Percentiles rank a stretch among this genome's conserved stretches.
Conservation (phyloP, 2,888 invertebrate species). For the Diabrotica balteata region DNA sequence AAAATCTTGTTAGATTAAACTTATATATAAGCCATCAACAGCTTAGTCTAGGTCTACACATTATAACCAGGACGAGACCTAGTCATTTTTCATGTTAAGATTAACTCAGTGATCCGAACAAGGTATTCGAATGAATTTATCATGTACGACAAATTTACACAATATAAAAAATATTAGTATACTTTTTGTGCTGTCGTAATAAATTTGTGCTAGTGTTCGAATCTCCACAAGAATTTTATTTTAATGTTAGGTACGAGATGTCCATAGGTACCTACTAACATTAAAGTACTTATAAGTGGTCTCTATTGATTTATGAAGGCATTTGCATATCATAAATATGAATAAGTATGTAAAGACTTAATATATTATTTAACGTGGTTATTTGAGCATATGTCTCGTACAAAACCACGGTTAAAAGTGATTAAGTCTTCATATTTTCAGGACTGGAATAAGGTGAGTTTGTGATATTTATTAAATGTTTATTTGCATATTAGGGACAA, state of each 20-base stretch:
- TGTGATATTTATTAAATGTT: too few species aligned
- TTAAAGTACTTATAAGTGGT: constrained; percentile 41
- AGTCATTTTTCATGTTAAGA: constrained; percentile 20
- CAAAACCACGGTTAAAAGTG: constrained; percentile 33
- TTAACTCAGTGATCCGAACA: constrained; percentile 17
- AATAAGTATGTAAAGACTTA: constrained; percentile 41
- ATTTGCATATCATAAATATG: constrained; percentile 47
- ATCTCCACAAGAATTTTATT: constrained; percentile 43
- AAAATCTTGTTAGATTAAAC: too few species aligned
- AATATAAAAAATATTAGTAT: constrained; percentile 33
- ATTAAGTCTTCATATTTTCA: constrained; percentile 8
- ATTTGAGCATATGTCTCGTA: constrained; percentile 32
- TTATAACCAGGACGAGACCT: not conserved
- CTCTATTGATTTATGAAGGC: constrained; percentile 46
- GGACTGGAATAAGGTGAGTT: too few species aligned
- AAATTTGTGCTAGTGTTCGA: constrained; percentile 37
- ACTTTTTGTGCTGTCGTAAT: constrained; percentile 39
- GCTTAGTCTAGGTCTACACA: too few species aligned
- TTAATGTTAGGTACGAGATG: constrained; percentile 39
- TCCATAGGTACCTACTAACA: constrained; percentile 40
- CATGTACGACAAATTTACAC: constrained; percentile 38
- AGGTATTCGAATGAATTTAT: constrained; percentile 31
- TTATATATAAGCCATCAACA: too few species aligned
- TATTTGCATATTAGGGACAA: too few species aligned
- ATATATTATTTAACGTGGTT: constrained; percentile 49